Evolutionary conservation across 1,140 invertebrate species (phyloP), one percentile per base, ranked within the genome.

Genomic region (Drosophila truncata): DNA sequence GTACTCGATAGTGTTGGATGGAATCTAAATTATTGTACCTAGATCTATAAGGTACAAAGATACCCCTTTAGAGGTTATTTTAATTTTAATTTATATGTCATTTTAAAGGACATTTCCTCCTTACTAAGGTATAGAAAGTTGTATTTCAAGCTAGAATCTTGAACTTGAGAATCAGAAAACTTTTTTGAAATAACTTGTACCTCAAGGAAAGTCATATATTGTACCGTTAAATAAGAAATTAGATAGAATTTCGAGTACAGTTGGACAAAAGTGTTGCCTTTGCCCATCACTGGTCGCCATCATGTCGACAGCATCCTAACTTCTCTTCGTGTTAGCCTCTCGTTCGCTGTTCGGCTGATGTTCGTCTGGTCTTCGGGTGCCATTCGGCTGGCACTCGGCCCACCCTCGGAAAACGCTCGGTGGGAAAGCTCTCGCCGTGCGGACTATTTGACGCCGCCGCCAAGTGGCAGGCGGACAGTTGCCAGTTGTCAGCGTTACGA

Each of bases 391-490:
- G 5, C 33, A 8, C n/a, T 44, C 63, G 62, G 23, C 3, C 18
- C 4, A 4, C 62, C 10, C 20, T 57, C 62, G 52, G 13, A 1
- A 3, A n/a, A 8, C 31, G 63, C 50, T 67, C 42, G 65, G 52
- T n/a, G 23, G 23, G 23, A 73, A 60, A 73, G 70, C 70, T 73
- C 33, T 50, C 27, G 44, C 67, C 44, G 35, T 41, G 44, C 67
- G 70, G 70, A 73, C 70, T 76, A 85, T 88, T 82, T 70, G 74
- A 76, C 61, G 71, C 54, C 35, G 44, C 13, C 50, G 35, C 47
- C 59, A 55, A 25, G 14, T 58, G 47, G 50, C 49, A 33, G 31
- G 52, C 61, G 49, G 57, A 79, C 70, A 88, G 81, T 88, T 76
- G 74, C 66, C 67, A 81, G 64, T 69, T 67, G 67, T 80, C 70